Evolutionary conservation across 2,113 vertebrate genomes (phyloP).

Genomic region (Ophthalmolycus amberensis): DNA sequence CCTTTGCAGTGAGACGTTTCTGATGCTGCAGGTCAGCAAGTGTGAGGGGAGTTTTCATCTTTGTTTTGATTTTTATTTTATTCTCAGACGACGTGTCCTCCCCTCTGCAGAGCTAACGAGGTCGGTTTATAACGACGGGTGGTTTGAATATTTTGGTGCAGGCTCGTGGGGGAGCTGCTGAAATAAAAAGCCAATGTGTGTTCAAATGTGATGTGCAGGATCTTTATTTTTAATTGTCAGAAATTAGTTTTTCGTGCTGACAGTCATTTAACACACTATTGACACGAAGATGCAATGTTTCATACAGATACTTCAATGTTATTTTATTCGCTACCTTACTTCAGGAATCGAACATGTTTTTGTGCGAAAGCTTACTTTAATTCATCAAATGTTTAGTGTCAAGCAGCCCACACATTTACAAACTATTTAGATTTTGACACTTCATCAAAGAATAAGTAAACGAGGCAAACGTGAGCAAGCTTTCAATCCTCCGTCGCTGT

Average conservation of each 20-base stretch:
- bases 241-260: neutral
- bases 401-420: neutral
- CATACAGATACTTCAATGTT: neutral
- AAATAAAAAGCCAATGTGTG: slow-evolving; percentile 72
- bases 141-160: slow-evolving; percentile 48
- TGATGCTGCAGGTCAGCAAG: slow-evolving; percentile 79
- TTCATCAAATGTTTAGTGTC: neutral
- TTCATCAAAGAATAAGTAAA: neutral
- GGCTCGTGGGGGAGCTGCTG: slow-evolving; percentile 54
- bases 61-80: slow-evolving; percentile 17
- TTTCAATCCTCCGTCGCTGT: neutral
- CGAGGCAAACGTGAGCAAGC: neutral
- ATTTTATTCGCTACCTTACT: neutral
- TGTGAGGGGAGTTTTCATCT: slow-evolving; percentile 33
- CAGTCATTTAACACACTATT: neutral
- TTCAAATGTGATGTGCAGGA: slow-evolving; percentile 1
- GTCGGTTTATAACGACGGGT: neutral
- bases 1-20: slow-evolving; percentile 61
- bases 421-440: neutral
- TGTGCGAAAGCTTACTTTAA: neutral
- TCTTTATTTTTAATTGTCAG: neutral
- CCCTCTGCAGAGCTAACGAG: slow-evolving; percentile 24
- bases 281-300: neutral
- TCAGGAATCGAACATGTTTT: neutral
- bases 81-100: slow-evolving; percentile 13